Conservation (phyloP, 2,797 vertebrate species). For the Lepilemur ruficaudatus region DNA sequence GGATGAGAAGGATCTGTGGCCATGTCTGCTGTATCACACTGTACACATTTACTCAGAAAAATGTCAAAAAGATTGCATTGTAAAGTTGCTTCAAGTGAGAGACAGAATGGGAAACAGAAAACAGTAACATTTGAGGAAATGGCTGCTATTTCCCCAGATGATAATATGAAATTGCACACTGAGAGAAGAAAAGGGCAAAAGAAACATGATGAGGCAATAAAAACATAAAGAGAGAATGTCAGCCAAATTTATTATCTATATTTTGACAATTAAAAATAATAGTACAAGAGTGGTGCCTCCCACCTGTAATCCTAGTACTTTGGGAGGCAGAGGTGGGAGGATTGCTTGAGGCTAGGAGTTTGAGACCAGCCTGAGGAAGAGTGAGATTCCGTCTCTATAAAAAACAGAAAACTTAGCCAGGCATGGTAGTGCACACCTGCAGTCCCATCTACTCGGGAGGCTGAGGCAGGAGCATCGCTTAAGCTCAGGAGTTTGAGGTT, state of each 20-base stretch:
- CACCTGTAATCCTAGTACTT: not conserved
- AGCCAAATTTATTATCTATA: slow-evolving; percentile 12
- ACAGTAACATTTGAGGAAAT: slow-evolving; percentile 9
- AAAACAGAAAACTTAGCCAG: not conserved
- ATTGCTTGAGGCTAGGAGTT: not conserved
- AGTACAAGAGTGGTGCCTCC: not conserved
- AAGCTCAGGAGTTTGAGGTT: not conserved
- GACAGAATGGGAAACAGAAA: not conserved
- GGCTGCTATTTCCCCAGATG: not conserved
- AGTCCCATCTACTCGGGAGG: not conserved
- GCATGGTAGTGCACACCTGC: not conserved
- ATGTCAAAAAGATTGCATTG: not conserved
- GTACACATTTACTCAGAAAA: not conserved
- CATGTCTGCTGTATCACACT: not conserved
- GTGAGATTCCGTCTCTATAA: not conserved
- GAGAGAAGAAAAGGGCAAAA: slow-evolving; percentile 44
- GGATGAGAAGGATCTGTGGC: not conserved
- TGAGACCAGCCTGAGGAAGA: not conserved
- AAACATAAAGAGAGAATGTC: slow-evolving; percentile 17
- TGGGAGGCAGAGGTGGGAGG: not conserved
- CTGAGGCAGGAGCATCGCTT: not conserved
- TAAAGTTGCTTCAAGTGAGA: not conserved
- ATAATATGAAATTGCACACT: not conserved
- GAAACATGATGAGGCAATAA: not conserved
- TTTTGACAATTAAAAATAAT: slow-evolving; percentile 50